Base-by-base conservation (phyloP, 1,140 invertebrate genomes). In the Solenopsis fugax region DNA sequence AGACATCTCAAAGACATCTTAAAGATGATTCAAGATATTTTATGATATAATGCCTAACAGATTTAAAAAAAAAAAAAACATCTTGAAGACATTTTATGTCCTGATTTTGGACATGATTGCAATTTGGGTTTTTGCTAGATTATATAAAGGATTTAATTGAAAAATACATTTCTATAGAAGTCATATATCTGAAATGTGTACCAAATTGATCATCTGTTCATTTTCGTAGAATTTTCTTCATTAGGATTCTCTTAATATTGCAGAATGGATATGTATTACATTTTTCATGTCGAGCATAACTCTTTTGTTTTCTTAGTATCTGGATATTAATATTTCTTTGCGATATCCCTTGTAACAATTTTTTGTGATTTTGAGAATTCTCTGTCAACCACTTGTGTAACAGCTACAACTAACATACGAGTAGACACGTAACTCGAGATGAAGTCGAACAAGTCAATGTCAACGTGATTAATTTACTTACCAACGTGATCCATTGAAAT, bases 391-490 rank as follows among this genome's bases (percentile, higher is more conserved):
- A 45, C 12, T 37, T 24, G 24, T 21, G 78, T 34, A 58, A 71
- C 12, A 34, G 13, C 24, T 4, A 41, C 16, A 60, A 60, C 72
- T 72, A 29, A 7, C 5, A 45, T 45, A 58, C 12, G 12, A 81
- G 6, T 48, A 71, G 37, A 58, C 24, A n/a, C 56, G 37, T 29
- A 50, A 80, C 2, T 69, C n/a, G 21, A 16, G 54, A 29, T 81
- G 16, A 81, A 64, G 37, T 60, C 12, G 13, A 67, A n/a, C 52
- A 16, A 72, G 80, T 60, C 80, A 73, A 82, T 82, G 80, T 75
- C 80, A 73, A 37, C 24, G 69, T n/a, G 54, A 50, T 56, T 60
- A 69, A 81, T 71, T 71, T 71, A 78, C n/a, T n/a, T 52, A 54
- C 24, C 64, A 69, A 81, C 16, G 6, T 80, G 34, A 54, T 54